Base-by-base conservation (phyloP, 2,113 vertebrate species). In the Cebidichthys violaceus region DNA sequence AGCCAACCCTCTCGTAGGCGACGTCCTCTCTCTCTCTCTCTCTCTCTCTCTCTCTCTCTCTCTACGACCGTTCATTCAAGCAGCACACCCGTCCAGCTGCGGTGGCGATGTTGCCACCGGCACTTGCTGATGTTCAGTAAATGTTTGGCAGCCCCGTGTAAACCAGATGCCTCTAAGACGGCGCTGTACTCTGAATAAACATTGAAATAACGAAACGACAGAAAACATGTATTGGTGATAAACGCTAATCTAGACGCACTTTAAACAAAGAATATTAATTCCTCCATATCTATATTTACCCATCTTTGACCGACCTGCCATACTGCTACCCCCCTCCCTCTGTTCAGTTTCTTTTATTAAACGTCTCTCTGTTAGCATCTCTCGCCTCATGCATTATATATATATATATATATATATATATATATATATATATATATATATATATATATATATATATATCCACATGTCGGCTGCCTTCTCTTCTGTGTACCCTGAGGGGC, bases 401-500 rank as follows among this genome's bases (percentile, higher is more conserved):
- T 70, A 31, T 31, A 31, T 31, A 31, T 31, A 31, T 31, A 31
- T 31, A 31, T 31, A 31, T 31, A 31, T 31, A 31, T 31, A 31
- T 31, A 31, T 31, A 31, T 31, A 31, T 31, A 31, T 31, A 31
- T 31, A 31, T 31, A 31, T 31, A 31, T 31, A 31, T 31, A 31
- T 31, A 31, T 31, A 31, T 31, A 31, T 31, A 31, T 31, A 31
- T 31, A 31, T 31, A 31, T 31, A 31, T 31, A 77, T 76, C 18
- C 15, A 82, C 72, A 78, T 39, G 72, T 60, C 70, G 71, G 78
- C 50, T 68, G 77, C 74, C 70, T 66, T 33, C 47, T 84, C 61
- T 10, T 29, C 29, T 76, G 31, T 35, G 73, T 13, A 43, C 37
- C 66, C 70, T 54, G 55, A 50, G 43, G 50, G 70, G 47, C 31